Conservation (phyloP, 2,888 invertebrate species). For the Drosophila pseudotalamancana region DNA sequence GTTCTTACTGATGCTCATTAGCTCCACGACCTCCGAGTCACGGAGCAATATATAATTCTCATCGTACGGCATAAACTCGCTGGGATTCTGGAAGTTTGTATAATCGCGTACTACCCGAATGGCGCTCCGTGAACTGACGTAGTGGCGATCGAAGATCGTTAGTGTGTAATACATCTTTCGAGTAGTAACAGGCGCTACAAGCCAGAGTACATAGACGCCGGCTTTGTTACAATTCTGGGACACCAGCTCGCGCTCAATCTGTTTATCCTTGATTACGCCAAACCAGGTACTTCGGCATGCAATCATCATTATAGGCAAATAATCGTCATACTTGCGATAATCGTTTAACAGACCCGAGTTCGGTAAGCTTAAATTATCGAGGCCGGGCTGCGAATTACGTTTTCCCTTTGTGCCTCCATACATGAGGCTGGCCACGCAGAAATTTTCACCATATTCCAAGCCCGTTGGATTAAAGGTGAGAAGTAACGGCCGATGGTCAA, state of each 20-base stretch:
- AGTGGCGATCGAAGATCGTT: conserved; percentile 41
- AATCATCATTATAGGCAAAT: conserved; percentile 51
- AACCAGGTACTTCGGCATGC: conserved; percentile 49
- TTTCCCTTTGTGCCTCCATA: conserved; percentile 35
- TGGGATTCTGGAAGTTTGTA: conserved; percentile 36
- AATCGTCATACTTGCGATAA: conserved; percentile 11
- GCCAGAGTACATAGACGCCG: conserved; percentile 49
- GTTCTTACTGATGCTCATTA: conserved; percentile 1
- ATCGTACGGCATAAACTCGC: conserved; percentile 38
- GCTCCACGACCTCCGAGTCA: conserved; percentile 25
- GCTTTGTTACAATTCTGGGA: neutral
- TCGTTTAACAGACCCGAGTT: conserved; percentile 32
- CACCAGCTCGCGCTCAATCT: conserved; percentile 15
- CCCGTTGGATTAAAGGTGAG: conserved; percentile 31
- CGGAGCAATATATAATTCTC: conserved; percentile 48
- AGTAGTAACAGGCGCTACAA: conserved; percentile 30
- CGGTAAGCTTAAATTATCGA: conserved; percentile 14
- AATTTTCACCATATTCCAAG: neutral
- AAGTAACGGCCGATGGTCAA: conserved; percentile 23
- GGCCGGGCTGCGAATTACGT: conserved; percentile 14
- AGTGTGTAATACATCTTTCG: conserved; percentile 41
- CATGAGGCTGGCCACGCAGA: conserved; percentile 30
- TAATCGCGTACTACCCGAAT: conserved; percentile 40
- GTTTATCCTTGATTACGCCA: conserved; percentile 36
- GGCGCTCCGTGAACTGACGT: conserved; percentile 29